phyloP scores from a whole-genome alignment of 2,113 vertebrate genomes.

The Motacilla alba region DNA sequence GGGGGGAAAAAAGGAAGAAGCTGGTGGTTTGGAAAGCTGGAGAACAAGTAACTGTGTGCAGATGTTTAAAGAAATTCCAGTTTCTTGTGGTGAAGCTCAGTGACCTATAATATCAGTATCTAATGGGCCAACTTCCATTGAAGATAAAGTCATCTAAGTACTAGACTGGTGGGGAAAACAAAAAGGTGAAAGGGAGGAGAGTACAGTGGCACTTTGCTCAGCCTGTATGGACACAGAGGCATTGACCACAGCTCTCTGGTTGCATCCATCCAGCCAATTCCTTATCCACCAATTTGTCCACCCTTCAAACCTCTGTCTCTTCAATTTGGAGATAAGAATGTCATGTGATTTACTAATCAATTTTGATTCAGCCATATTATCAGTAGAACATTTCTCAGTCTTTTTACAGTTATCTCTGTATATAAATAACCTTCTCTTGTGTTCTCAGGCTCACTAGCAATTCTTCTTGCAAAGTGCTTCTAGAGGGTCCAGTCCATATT shows the following conservation, averaged over 20 bases:
- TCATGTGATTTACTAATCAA: neutral
- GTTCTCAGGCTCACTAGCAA: neutral
- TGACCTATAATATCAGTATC: neutral
- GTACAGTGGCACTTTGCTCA: neutral
- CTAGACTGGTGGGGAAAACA: neutral
- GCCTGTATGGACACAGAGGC: neutral
- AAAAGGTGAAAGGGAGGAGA: neutral
- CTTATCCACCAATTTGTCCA: neutral
- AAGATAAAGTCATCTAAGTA: neutral
- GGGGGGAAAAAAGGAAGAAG: neutral
- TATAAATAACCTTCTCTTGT: neutral
- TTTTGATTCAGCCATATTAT: neutral
- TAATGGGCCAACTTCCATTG: neutral
- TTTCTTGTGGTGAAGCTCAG: neutral
- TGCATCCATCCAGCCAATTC: neutral
- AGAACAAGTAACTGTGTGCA: neutral
- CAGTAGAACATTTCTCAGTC: neutral
- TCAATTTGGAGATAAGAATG: neutral
- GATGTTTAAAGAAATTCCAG: neutral
- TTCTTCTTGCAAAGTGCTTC: neutral
- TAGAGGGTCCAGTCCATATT: neutral
- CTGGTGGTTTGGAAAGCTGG: conserved; percentile 3
- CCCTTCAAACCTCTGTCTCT: neutral
- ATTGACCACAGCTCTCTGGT: neutral
- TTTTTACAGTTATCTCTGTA: neutral